Base-by-base conservation (phyloP, 2,113 vertebrate genomes). In the Nycticebus coucang region DNA sequence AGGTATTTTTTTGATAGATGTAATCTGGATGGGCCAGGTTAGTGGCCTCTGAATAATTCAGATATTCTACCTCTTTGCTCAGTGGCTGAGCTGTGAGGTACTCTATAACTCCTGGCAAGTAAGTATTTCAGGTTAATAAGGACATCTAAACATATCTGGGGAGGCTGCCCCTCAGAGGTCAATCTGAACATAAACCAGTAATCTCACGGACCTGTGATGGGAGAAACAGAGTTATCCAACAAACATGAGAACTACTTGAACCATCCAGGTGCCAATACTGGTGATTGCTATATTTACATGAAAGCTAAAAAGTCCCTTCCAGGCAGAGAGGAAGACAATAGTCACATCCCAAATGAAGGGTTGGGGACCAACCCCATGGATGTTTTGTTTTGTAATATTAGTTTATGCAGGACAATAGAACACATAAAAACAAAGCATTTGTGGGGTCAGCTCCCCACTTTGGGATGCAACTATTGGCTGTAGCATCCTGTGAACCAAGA, bases 41-140 rank as follows among this genome's bases (percentile, higher is more conserved):
- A 85, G 91, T 81, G 37, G 87, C 19, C 79, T 55, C 19, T 35
- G 94, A 53, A 50, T 78, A 85, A 74, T 82, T 72, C 69, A 86
- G 35, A 30, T 45, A 26, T 22, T 74, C 41, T 60, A 59, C 12
- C 33, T 19, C 37, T 37, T 21, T 75, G 21, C 59, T 30, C 37
- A 57, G 57, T 11, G 41, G 21, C n/a, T 86, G 55, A 78, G 37
- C 30, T 11, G 5, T 57, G 60, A 62, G 60, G 60, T 57, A 21
- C 57, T 71, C 28, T 28, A 57, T 55, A 33, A 72, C 12, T 79
- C 37, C 18, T 13, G 21, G 21, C 12, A 15, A 50, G 17, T 55
- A 35, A 45, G 77, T 66, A 62, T 90, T 66, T 14, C 50, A 57
- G 33, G 71, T 71, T 69, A 15, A 62, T 7, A 0, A 0, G 18